phyloP scores from a whole-genome alignment of 2,113 vertebrate species.

The Morone saxatilis region DNA sequence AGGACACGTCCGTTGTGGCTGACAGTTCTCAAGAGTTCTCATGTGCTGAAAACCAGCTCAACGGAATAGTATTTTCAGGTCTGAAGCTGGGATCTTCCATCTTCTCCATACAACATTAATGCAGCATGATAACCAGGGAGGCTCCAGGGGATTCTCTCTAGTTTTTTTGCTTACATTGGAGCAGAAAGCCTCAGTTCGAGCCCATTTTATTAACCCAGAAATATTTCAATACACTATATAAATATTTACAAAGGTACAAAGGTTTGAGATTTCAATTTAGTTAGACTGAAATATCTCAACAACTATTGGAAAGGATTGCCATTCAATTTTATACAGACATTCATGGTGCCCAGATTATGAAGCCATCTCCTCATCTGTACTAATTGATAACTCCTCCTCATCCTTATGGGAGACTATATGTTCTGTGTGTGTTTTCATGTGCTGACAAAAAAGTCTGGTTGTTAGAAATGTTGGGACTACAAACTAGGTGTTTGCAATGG shows the following conservation, averaged over 20 bases:
- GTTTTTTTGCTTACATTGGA: neutral
- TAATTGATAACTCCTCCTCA: neutral
- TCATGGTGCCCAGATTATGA: neutral
- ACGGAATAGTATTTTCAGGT: conserved; percentile 33
- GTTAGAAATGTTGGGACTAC: too few relatives aligned
- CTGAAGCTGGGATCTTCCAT: conserved; percentile 25
- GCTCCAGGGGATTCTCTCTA: conserved; percentile 20
- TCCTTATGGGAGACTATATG: neutral
- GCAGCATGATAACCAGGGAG: conserved; percentile 1
- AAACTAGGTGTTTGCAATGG: too few relatives aligned
- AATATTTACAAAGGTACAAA: conserved; percentile 23
- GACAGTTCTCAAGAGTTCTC: neutral
- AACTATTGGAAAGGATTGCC: neutral
- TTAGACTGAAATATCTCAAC: neutral
- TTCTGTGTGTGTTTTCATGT: neutral
- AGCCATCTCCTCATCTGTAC: neutral
- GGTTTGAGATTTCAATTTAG: neutral
- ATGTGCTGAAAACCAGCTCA: neutral
- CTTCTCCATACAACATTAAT: conserved; percentile 42
- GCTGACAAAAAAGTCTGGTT: too few relatives aligned
- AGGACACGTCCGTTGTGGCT: neutral
- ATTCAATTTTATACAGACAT: neutral
- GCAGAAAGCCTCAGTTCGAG: neutral
- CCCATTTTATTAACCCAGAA: neutral
- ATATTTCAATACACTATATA: neutral